Evolutionary conservation across 2,797 vertebrate species (phyloP).

Genomic region (Leontopithecus rosalia): DNA sequence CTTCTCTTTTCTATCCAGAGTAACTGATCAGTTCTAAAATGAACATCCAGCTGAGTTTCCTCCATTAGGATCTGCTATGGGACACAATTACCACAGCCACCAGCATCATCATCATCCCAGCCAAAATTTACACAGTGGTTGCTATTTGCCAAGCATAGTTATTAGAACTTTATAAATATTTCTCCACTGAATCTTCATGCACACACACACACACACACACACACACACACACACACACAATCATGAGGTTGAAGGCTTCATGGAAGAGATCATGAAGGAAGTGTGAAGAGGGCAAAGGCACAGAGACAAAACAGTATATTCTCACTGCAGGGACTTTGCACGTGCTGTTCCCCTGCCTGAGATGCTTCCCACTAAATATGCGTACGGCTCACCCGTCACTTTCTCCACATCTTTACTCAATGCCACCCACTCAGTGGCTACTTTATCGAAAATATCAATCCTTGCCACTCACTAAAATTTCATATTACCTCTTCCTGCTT

Average conservation of each 20-base stretch:
- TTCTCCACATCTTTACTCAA: background rate
- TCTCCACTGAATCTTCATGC: background rate
- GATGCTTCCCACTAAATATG: background rate
- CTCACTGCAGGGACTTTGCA: background rate
- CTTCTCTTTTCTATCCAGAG: background rate
- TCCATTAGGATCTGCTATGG: background rate
- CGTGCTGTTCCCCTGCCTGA: background rate
- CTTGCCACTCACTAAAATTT: background rate
- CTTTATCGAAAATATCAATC: background rate
- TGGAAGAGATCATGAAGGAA: background rate
- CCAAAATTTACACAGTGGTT: background rate
- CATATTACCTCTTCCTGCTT: background rate
- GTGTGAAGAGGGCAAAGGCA: background rate
- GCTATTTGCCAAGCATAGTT: background rate
- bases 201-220: background rate
- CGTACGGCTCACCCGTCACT: background rate
- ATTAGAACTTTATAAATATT: background rate
- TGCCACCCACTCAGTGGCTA: background rate
- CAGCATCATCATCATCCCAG: background rate
- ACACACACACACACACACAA: background rate
- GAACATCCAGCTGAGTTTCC: background rate
- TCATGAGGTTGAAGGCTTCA: background rate
- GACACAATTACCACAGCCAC: background rate
- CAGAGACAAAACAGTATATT: background rate
- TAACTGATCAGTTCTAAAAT: conserved; percentile 12